These are phyloP conservation scores for Peromyscus nudipes DNA, from an alignment of 2,797 vertebrate species.

Conservation along the genomic window DNA sequence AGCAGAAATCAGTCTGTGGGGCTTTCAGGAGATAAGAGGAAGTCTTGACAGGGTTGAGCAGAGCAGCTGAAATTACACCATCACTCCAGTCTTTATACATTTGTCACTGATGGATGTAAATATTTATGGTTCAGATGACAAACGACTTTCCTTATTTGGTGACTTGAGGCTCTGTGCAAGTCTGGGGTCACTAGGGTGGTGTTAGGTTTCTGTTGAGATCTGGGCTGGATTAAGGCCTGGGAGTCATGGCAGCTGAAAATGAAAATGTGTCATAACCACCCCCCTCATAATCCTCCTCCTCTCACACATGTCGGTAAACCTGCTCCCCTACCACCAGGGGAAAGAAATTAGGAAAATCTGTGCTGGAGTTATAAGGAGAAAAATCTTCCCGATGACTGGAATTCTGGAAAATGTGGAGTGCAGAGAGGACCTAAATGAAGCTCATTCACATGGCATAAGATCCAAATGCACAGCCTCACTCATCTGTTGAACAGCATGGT, in stretches of 20 bases:
- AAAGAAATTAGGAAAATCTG: conserved; percentile 70
- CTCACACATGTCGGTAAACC: conserved; percentile 63
- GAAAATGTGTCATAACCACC: conserved; percentile 68
- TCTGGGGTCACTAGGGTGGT: conserved; percentile 76
- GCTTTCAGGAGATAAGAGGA: conserved; percentile 80
- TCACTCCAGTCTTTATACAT: conserved; percentile 73
- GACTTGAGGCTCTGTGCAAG: conserved; percentile 73
- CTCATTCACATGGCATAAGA: conserved; percentile 71
- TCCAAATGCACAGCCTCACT: conserved; percentile 72
- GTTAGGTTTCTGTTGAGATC: conserved; percentile 76
- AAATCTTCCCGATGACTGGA: conserved; percentile 57
- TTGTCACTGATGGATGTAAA: conserved; percentile 84
- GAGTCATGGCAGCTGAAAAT: conserved; percentile 76
- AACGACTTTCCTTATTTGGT: conserved; percentile 81
- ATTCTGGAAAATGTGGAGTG: conserved; percentile 55
- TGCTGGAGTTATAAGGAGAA: conserved; percentile 4
- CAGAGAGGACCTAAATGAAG: conserved; percentile 22
- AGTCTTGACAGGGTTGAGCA: conserved; percentile 62
- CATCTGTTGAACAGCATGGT: conserved; percentile 74
- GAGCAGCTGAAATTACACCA: conserved; percentile 81
- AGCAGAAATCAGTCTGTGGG: conserved; percentile 68
- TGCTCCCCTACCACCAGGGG: background rate
- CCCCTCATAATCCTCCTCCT: conserved; percentile 44
- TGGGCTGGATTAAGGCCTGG: conserved; percentile 67
- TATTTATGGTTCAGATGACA: conserved; percentile 85